Evolutionary conservation across 2,113 vertebrate genomes (phyloP).

Genomic region (Cynopterus brachyotis): DNA sequence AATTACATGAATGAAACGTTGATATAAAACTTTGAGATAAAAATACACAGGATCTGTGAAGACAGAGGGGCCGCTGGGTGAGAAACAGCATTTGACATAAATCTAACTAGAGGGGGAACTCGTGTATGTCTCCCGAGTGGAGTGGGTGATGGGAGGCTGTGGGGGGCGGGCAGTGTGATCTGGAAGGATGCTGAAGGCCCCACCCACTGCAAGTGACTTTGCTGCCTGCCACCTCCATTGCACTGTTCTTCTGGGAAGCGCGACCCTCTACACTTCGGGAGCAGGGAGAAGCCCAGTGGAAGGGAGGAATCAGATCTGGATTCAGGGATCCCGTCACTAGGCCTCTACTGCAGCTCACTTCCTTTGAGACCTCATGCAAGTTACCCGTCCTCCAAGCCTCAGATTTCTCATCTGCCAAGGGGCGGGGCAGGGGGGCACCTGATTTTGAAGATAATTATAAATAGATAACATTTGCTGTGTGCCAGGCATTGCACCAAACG

Average conservation of each 20-base stretch:
- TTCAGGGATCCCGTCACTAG: not conserved
- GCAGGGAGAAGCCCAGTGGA: not conserved
- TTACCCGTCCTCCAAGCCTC: not conserved
- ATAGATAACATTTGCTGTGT: not conserved
- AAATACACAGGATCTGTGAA: not conserved
- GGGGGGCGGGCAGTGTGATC: not conserved
- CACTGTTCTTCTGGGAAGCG: not conserved
- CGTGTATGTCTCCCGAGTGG: rapidly evolving
- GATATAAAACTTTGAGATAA: not conserved
- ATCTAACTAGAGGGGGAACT: not conserved
- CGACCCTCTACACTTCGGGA: rapidly evolving
- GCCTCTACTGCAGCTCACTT: not conserved
- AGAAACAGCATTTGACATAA: not conserved
- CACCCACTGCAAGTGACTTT: not conserved
- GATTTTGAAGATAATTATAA: not conserved
- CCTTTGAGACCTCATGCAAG: not conserved
- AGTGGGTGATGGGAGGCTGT: rapidly evolving
- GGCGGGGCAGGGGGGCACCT: not conserved
- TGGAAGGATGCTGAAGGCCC: not conserved
- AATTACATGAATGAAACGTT: conserved; percentile 4
- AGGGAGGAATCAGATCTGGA: not conserved
- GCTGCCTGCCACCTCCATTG: rapidly evolving
- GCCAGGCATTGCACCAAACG: not conserved
- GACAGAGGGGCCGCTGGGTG: not conserved
- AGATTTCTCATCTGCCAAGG: not conserved